Conservation (phyloP, 2,888 invertebrate genomes). For the Drosophila limbata region DNA sequence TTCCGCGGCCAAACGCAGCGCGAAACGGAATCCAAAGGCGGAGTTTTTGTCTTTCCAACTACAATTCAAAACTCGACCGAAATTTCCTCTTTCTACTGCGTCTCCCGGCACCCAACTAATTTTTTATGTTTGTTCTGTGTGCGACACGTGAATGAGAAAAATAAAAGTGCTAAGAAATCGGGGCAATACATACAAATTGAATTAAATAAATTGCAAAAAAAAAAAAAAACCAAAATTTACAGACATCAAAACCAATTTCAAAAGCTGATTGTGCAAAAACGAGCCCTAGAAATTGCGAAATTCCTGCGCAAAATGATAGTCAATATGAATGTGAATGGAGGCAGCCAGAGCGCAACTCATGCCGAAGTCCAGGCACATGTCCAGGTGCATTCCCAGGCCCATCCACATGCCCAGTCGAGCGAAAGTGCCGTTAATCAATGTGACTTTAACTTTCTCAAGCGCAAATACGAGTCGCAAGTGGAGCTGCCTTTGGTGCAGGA, state of each 20-base stretch:
- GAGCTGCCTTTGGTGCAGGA: constrained; percentile 54
- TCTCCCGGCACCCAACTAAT: constrained; percentile 2
- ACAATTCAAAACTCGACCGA: not conserved
- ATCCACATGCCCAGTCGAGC: constrained; percentile 1
- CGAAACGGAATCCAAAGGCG: constrained; percentile 64
- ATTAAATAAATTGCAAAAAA: constrained; percentile 2
- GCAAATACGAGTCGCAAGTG: constrained; percentile 72
- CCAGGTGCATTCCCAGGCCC: not conserved
- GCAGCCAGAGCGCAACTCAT: constrained; percentile 34
- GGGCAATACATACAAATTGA: not conserved
- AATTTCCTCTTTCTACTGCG: not conserved
- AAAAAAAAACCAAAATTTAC: not conserved
- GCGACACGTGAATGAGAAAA: constrained; percentile 37
- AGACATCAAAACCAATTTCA: not conserved
- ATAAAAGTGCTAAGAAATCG: constrained; percentile 5
- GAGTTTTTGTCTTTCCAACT: constrained; percentile 8
- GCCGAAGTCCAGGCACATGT: constrained; percentile 1
- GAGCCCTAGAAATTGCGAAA: not conserved
- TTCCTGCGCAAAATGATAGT: constrained; percentile 70
- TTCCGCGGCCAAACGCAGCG: constrained; percentile 73
- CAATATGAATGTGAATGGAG: constrained; percentile 75
- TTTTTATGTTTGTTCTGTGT: constrained; percentile 52
- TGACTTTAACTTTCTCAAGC: constrained; percentile 83
- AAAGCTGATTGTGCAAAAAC: not conserved
- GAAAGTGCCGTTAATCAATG: constrained; percentile 53